Conservation (phyloP, 2,888 invertebrate species). For the Eumerus sabulonum region DNA sequence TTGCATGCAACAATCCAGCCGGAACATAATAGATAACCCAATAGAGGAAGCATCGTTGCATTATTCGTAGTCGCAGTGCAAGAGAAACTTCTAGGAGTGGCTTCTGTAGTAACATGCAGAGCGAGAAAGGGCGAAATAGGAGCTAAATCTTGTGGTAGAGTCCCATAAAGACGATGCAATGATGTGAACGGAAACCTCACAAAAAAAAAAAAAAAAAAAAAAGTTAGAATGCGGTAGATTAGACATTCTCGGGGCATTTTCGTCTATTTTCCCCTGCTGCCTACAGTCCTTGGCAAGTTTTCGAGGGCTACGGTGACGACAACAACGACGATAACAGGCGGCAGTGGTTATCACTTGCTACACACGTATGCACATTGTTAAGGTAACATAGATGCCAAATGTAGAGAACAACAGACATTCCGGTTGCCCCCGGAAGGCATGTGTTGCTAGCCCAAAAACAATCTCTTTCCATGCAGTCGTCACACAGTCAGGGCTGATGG, state of each 20-base stretch:
- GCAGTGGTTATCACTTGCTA: constrained; percentile 30
- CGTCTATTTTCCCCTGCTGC: constrained; percentile 10
- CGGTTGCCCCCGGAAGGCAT: constrained; percentile 32
- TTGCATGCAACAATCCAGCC: constrained; percentile 67
- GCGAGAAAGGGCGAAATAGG: not conserved
- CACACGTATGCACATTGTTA: constrained; percentile 47
- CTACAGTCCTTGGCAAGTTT: not conserved
- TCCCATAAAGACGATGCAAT: constrained; percentile 44
- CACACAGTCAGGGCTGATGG: constrained; percentile 38
- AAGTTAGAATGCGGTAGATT: constrained; percentile 60
- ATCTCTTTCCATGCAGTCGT: not conserved
- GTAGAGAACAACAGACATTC: constrained; percentile 6
- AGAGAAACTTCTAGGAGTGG: not conserved
- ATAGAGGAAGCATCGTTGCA: constrained; percentile 21
- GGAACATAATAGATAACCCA: constrained; percentile 62
- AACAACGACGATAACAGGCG: not conserved
- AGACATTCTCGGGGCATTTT: constrained; percentile 55
- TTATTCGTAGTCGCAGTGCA: no score
- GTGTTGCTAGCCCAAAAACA: constrained; percentile 31
- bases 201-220: constrained; percentile 33
- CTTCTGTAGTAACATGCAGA: not conserved
- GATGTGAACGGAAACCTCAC: not conserved
- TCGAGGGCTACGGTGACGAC: not conserved
- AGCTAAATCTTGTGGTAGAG: constrained; percentile 12
- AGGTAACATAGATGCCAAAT: constrained; percentile 21